These are phyloP conservation scores for Hafferia zeledoni DNA, from an alignment of 2,797 vertebrate species.

Conservation along the genomic window DNA sequence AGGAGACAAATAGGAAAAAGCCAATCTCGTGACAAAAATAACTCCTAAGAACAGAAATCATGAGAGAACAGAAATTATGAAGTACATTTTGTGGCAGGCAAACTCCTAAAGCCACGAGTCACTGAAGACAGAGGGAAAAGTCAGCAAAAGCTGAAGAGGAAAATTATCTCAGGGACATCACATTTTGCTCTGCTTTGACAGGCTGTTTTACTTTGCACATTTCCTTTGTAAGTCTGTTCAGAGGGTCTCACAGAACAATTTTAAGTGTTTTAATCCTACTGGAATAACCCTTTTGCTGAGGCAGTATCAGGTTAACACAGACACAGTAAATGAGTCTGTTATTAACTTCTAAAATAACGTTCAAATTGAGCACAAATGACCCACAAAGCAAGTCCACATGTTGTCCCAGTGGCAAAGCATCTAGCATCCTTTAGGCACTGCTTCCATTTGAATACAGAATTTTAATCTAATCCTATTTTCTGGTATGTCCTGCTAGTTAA, in stretches of 20 bases:
- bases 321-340: not conserved
- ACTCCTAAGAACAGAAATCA: not conserved
- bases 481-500: not conserved
- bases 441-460: not conserved
- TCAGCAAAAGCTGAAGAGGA: not conserved
- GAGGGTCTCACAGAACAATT: not conserved
- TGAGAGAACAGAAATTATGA: not conserved
- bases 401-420: not conserved
- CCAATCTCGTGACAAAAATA: not conserved
- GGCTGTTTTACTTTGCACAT: not conserved
- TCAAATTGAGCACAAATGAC: not conserved
- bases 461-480: not conserved
- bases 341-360: not conserved
- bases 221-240: not conserved
- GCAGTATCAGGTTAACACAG: not conserved
- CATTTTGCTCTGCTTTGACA: not conserved
- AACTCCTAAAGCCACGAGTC: not conserved
- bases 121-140: not conserved
- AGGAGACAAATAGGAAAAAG: not conserved
- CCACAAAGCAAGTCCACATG: not conserved
- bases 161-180: not conserved
- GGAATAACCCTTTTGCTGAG: not conserved
- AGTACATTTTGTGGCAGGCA: not conserved
- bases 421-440: not conserved
- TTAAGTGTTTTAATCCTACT: not conserved